A percentile compares a stretch with the other conserved stretches of the same genome.
Conservation (phyloP, 2,888 invertebrate species). For the Apomyelois bistriatella region DNA sequence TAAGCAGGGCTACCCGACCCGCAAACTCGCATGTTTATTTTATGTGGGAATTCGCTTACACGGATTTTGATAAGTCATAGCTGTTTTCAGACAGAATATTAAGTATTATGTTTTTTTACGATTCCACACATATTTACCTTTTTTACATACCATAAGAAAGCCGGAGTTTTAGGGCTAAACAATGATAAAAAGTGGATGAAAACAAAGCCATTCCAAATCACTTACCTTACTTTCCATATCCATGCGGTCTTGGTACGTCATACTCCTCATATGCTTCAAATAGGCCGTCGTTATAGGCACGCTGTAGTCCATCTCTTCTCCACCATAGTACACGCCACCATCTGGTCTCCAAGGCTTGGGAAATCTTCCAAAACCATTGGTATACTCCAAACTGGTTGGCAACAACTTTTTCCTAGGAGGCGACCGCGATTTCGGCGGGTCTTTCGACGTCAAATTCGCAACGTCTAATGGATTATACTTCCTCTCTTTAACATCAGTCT, state of each 20-base stretch:
- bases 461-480: conserved; percentile 82
- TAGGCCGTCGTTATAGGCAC: conserved; percentile 95
- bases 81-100: conserved; percentile 12
- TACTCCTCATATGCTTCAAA: conserved; percentile 89
- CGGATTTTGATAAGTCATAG: conserved; percentile 28
- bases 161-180: too few relatives aligned
- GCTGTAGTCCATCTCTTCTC: conserved; percentile 86
- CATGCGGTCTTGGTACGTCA: conserved; percentile 71
- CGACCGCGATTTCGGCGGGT: conserved; percentile 76
- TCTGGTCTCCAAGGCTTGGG: conserved; percentile 83
- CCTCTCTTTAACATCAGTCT: conserved; percentile 62
- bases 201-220: conserved; percentile 11
- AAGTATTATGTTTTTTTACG: too few relatives aligned
- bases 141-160: too few relatives aligned
- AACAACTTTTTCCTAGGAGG: conserved; percentile 74
- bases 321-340: conserved; percentile 55
- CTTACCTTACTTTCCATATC: conserved; percentile 66
- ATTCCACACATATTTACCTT: neutral
- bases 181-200: neutral
- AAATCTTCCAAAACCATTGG: conserved; percentile 62
- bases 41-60: conserved; percentile 40
- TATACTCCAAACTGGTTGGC: conserved; percentile 48
- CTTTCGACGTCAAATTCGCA: conserved; percentile 81
- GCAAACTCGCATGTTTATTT: conserved; percentile 52
- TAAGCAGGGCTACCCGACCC: conserved; percentile 42